Conservation (phyloP, 2,888 invertebrate species). For the Mechanitis mazaeus region DNA sequence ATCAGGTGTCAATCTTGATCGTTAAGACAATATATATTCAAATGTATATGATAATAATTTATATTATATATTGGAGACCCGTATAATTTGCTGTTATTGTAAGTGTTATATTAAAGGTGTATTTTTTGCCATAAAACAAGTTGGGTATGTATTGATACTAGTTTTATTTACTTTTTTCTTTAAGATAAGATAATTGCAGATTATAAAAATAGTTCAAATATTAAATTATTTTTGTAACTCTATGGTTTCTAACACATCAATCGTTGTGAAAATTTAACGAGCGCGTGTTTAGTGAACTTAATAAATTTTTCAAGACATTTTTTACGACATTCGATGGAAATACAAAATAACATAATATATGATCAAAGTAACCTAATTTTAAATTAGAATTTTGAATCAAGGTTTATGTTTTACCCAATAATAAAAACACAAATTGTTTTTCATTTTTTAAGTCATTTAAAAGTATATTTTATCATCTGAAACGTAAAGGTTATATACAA, state of each 20-base stretch:
- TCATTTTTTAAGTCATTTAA: not conserved
- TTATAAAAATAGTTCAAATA: conserved; percentile 1
- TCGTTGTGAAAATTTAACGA: conserved; percentile 38
- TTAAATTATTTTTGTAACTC: conserved; percentile 32
- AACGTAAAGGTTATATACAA: not conserved
- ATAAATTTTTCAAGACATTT: conserved; percentile 48
- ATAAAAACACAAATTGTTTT: conserved; percentile 1
- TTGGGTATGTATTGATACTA: not conserved
- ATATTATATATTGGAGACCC: not conserved
- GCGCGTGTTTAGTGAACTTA: conserved; percentile 47
- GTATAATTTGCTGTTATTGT: too few species aligned
- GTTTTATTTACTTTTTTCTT: not conserved
- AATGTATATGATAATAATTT: not conserved
- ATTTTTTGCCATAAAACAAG: too few species aligned
- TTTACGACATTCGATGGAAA: conserved; percentile 36
- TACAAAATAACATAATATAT: conserved; percentile 44
- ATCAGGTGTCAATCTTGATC: conserved; percentile 37
- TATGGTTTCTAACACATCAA: conserved; percentile 32
- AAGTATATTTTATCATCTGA: conserved; percentile 5
- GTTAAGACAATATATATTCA: conserved; percentile 7
- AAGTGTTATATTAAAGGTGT: too few species aligned
- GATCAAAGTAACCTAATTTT: conserved; percentile 60
- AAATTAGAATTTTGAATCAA: conserved; percentile 51
- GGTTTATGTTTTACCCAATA: conserved; percentile 29
- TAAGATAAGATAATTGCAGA: not conserved